Conservation (phyloP, 2,113 vertebrate species). For the Nothocercus nigrocapillus region DNA sequence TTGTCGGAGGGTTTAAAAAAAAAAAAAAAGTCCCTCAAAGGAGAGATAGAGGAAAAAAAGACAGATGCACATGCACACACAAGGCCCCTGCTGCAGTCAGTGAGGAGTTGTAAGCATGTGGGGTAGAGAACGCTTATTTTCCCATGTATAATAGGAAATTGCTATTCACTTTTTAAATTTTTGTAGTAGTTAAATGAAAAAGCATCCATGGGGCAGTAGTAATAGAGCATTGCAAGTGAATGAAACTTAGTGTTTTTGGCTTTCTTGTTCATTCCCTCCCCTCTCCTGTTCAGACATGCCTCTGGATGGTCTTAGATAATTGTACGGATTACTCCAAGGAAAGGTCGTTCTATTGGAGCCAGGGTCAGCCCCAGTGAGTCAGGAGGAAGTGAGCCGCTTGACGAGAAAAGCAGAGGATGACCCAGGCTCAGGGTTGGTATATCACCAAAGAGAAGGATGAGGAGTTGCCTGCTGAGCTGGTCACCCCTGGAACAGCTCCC, state of each 20-base stretch:
- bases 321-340: background rate
- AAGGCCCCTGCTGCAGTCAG: background rate
- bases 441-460: background rate
- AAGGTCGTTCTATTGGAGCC: fast-evolving
- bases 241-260: background rate
- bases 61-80: background rate
- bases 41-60: background rate
- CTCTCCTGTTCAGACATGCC: background rate
- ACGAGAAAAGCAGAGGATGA: background rate
- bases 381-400: background rate
- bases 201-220: background rate
- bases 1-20: background rate
- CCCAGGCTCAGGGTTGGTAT: background rate
- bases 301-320: background rate
- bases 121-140: background rate
- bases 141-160: background rate
- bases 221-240: background rate
- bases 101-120: background rate
- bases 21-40: background rate
- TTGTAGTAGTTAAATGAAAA: background rate
- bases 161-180: background rate
- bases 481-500: background rate
- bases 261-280: no score
- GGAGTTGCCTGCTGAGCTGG: background rate
- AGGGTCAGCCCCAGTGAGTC: background rate